These are phyloP conservation scores for Macrobrachium nipponense DNA, from an alignment of 1,140 invertebrate species.

Conservation along the genomic window DNA sequence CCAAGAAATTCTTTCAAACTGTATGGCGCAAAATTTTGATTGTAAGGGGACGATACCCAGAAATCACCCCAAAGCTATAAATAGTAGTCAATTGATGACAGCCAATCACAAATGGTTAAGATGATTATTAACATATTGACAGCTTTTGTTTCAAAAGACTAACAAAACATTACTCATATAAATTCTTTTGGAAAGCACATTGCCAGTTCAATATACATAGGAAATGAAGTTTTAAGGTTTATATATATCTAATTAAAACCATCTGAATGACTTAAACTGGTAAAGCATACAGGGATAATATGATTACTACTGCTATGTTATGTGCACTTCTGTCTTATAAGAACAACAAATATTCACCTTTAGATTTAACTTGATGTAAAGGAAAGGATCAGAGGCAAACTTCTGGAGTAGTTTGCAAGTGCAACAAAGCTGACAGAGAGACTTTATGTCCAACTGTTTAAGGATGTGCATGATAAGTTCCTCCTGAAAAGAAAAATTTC, in stretches of 20 bases:
- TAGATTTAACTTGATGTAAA: constrained; percentile 51
- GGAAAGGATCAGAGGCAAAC: constrained; percentile 35
- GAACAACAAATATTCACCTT: constrained; percentile 13
- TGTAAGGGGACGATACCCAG: no score
- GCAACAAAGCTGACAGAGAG: constrained; percentile 66
- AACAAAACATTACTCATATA: background rate
- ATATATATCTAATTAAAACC: no score
- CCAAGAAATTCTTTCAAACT: no score
- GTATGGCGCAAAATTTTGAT: no score
- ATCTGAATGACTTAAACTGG: background rate
- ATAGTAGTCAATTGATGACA: no score
- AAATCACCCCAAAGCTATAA: no score
- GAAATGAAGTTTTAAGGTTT: no score
- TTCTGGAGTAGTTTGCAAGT: constrained; percentile 65
- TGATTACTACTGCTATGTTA: background rate
- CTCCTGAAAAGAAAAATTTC: constrained; percentile 65
- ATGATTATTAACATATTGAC: no score
- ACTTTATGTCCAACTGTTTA: constrained; percentile 68
- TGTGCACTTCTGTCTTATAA: background rate
- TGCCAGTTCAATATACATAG: no score
- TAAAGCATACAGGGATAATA: background rate
- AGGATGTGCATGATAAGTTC: constrained; percentile 69
- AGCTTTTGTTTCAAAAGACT: background rate
- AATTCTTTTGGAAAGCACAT: no score
- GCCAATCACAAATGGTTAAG: no score